These are phyloP conservation scores for Melanocharis versteri DNA, from an alignment of 2,113 vertebrate species.

Conservation along the genomic window DNA sequence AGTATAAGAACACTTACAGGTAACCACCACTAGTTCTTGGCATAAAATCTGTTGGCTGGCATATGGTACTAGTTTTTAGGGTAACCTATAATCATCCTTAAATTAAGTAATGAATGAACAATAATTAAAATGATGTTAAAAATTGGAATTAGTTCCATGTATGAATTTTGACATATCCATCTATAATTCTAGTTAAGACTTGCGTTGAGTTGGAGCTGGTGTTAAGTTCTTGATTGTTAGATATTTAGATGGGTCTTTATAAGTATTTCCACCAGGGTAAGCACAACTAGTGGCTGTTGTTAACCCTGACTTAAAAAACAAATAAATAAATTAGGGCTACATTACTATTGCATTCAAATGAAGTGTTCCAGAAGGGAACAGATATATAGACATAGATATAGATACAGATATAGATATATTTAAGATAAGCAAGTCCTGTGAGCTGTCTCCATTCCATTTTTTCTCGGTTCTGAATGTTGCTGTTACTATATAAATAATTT, in stretches of 20 bases:
- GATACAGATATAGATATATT: too few species aligned
- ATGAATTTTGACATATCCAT: neutral
- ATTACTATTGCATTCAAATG: neutral
- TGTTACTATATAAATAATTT: neutral
- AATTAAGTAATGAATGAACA: neutral
- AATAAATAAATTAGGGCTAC: neutral
- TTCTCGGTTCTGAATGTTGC: neutral
- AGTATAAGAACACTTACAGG: neutral
- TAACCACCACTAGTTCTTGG: neutral
- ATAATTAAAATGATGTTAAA: neutral
- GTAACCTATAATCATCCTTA: neutral
- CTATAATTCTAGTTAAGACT: neutral
- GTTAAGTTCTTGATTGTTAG: neutral
- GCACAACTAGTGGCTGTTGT: neutral
- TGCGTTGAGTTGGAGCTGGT: neutral
- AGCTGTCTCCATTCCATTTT: neutral
- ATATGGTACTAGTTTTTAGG: neutral
- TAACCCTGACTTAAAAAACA: neutral
- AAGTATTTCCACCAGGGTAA: neutral
- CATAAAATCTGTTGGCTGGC: neutral
- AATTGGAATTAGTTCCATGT: neutral
- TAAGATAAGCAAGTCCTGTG: neutral
- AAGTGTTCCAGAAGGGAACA: neutral
- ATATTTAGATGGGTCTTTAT: neutral
- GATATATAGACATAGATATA: too few species aligned